Conservation (phyloP, 2,113 vertebrate genomes). For the Apaloderma vittatum region DNA sequence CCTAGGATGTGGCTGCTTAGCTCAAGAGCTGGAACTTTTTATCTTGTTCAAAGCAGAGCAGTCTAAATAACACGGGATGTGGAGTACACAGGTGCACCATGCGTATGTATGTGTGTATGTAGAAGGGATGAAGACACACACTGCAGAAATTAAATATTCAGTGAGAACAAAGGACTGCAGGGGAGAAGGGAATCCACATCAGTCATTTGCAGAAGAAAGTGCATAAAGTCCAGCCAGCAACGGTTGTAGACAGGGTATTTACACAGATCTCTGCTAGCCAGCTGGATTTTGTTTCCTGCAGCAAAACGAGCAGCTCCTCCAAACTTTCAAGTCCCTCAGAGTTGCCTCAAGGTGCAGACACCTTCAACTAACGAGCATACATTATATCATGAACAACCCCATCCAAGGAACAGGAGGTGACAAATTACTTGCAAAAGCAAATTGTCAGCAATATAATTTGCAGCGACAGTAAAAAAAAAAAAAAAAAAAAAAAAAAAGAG, state of each 20-base stretch:
- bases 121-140: not conserved
- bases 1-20: not conserved
- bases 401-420: not conserved
- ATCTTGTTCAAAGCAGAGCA: not conserved
- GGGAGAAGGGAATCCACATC: not conserved
- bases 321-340: not conserved
- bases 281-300: not conserved
- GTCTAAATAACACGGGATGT: not conserved
- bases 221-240: not conserved
- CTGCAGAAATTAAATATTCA: not conserved
- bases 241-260: not conserved
- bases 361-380: not conserved
- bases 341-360: not conserved
- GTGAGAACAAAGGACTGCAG: not conserved
- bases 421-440: not conserved
- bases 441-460: not conserved
- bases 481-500: too few species aligned
- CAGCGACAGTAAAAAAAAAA: not conserved
- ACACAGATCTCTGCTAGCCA: not conserved
- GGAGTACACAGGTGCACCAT: not conserved
- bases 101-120: accelerated
- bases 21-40: not conserved
- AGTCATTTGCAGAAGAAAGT: not conserved
- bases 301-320: not conserved
- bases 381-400: not conserved